phyloP scores from a whole-genome alignment of 2,888 invertebrate genomes.

The Ormyrus rosae region DNA sequence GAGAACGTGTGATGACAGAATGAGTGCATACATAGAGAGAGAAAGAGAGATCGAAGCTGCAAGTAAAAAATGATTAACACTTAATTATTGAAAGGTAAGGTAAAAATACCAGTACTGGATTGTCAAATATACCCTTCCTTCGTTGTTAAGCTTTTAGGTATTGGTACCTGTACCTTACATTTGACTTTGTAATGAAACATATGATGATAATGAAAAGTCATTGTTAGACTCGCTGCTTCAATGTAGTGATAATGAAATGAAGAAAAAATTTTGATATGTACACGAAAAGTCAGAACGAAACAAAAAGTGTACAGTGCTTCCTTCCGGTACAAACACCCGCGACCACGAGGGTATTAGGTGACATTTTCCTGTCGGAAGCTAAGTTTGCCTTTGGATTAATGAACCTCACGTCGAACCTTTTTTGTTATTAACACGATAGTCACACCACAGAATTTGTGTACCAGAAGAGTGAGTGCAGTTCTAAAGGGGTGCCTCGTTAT shows the following conservation, averaged over 20 bases:
- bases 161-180: no score
- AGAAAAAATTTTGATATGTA: slow-evolving; percentile 48
- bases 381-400: slow-evolving; percentile 39
- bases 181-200: no score
- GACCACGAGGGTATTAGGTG: slow-evolving; percentile 22
- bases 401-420: slow-evolving; percentile 40
- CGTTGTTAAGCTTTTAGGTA: background rate
- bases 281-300: slow-evolving; percentile 24
- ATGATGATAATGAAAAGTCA: no score
- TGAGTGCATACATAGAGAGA: slow-evolving; percentile 10
- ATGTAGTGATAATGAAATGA: slow-evolving; percentile 16
- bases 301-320: slow-evolving; percentile 8
- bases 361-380: slow-evolving; percentile 22
- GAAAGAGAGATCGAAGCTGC: slow-evolving; percentile 25
- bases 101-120: no score
- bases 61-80: slow-evolving; percentile 16
- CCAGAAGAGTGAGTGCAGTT: slow-evolving; percentile 54
- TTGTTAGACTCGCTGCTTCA: slow-evolving; percentile 14
- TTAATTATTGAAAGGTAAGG: background rate
- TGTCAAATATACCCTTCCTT: background rate
- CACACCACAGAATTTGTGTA: slow-evolving; percentile 51
- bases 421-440: slow-evolving; percentile 48
- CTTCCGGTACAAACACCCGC: slow-evolving; percentile 30
- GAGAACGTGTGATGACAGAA: slow-evolving; percentile 15
- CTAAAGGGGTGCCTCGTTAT: slow-evolving; percentile 38